Evolutionary conservation across 2,797 vertebrate genomes (phyloP).

Genomic region (Gambelia wislizenii): DNA sequence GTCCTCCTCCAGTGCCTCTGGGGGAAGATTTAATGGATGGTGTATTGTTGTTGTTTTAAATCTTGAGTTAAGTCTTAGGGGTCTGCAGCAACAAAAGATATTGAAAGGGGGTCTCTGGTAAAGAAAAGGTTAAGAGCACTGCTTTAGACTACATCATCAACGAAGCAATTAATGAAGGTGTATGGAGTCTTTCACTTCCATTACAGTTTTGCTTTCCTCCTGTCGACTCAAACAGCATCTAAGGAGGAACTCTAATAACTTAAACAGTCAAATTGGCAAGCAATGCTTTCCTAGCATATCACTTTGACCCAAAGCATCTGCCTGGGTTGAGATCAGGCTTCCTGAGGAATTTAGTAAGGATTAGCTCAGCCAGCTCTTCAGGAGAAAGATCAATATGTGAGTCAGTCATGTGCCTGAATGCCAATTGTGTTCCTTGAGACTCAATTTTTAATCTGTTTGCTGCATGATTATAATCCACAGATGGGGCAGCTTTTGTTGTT

Average conservation of each 20-base stretch:
- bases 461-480: conserved; percentile 41
- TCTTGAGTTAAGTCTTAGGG: no score
- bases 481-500: conserved; percentile 32
- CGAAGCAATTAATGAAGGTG: background rate
- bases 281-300: background rate
- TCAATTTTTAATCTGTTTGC: conserved; percentile 35
- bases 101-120: no score
- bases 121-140: no score
- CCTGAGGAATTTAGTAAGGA: conserved; percentile 28
- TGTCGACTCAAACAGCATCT: conserved; percentile 8
- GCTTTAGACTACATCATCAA: background rate
- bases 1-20: no score
- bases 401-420: conserved; percentile 45
- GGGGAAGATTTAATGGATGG: no score
- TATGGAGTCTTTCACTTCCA: background rate
- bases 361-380: conserved; percentile 17
- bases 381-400: conserved; percentile 41
- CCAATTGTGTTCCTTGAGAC: conserved; percentile 40
- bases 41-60: no score
- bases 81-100: no score
- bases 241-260: background rate
- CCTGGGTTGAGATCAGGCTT: conserved; percentile 32
- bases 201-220: background rate
- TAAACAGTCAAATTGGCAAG: conserved; percentile 25
- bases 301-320: conserved; percentile 12